Evolutionary conservation across 1,140 invertebrate genomes (phyloP).

Genomic region (Drosophila albomicans): DNA sequence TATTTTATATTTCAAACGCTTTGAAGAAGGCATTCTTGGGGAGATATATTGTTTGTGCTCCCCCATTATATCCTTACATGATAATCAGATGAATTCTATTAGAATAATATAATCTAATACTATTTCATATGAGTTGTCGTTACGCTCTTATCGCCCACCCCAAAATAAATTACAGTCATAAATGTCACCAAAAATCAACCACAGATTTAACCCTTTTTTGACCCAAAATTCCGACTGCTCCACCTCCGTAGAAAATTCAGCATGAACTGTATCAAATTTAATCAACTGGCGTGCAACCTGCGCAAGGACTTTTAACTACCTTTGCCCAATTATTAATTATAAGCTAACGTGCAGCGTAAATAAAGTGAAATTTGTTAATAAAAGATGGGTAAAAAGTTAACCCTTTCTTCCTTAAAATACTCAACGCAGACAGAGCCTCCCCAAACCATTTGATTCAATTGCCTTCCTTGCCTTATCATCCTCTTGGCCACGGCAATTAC

Average conservation of each 20-base stretch:
- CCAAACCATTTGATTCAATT: not conserved
- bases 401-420: conserved; percentile 50
- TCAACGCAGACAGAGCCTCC: not conserved
- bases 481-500: conserved; percentile 68
- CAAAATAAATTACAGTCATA: conserved; percentile 39
- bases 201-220: conserved; percentile 65
- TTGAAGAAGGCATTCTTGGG: too few species aligned
- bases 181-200: conserved; percentile 67
- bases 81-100: not conserved
- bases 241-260: conserved; percentile 4
- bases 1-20: too few species aligned
- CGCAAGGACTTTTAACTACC: conserved; percentile 35
- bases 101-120: not conserved
- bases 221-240: conserved; percentile 28
- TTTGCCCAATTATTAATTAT: conserved; percentile 72
- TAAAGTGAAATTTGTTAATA: conserved; percentile 81
- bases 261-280: conserved; percentile 78
- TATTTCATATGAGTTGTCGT: not conserved
- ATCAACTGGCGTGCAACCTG: conserved; percentile 68
- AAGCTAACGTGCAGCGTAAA: conserved; percentile 77
- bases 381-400: conserved; percentile 66
- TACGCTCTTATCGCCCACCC: conserved; percentile 6
- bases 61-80: not conserved
- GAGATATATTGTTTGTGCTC: too few species aligned
- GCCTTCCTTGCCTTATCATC: conserved; percentile 62